Percentiles rank a stretch among this genome's conserved stretches.
phyloP scores from a whole-genome alignment of 2,113 vertebrate genomes.

The Mormyrus lacerda region DNA sequence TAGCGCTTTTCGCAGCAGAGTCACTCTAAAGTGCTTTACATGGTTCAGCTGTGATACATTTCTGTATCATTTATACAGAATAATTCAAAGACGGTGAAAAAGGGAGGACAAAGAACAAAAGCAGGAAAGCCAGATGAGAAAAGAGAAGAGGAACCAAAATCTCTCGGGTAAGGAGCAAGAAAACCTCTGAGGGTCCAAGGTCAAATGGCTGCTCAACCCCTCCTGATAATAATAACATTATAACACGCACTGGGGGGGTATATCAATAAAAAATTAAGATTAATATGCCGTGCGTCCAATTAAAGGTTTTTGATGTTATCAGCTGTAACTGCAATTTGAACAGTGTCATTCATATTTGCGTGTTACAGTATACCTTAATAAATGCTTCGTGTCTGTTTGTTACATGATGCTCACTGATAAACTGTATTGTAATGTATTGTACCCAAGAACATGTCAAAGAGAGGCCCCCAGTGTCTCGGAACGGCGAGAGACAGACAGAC shows the following conservation, averaged over 20 bases:
- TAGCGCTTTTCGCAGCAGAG: background rate
- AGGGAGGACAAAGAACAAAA: background rate
- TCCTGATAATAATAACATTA: background rate
- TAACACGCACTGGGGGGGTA: background rate
- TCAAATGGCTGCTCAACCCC: background rate
- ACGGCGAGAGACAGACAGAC: background rate
- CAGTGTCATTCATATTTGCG: background rate
- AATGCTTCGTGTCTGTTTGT: background rate
- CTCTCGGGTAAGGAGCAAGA: background rate
- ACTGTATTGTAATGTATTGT: no score
- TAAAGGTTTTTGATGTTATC: conserved; percentile 6
- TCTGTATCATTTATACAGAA: background rate
- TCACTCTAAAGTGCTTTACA: background rate
- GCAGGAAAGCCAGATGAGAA: background rate
- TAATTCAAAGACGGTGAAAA: background rate
- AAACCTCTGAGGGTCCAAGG: background rate
- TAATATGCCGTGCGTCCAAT: background rate
- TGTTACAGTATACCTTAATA: background rate
- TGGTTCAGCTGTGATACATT: background rate
- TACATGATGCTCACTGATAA: background rate
- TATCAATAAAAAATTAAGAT: background rate
- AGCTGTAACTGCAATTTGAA: background rate
- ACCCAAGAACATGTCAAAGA: background rate
- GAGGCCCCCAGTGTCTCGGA: background rate
- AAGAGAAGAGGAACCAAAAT: background rate